These are phyloP conservation scores for Gobiocypris rarus DNA, from an alignment of 2,113 vertebrate species.

Conservation along the genomic window DNA sequence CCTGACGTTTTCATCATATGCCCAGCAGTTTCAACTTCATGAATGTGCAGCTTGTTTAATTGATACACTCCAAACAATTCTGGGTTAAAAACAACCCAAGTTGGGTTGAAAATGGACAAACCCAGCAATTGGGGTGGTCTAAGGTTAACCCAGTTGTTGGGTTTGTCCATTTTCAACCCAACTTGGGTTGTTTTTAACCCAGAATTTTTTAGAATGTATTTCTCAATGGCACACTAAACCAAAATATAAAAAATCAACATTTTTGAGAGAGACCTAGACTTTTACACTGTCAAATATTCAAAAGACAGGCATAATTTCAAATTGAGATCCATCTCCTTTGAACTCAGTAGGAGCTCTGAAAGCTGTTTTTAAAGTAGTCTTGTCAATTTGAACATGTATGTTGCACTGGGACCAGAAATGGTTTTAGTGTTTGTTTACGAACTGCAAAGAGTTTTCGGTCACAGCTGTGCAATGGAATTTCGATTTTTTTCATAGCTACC, in stretches of 20 bases:
- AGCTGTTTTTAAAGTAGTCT: slow-evolving; percentile 36
- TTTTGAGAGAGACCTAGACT: neutral
- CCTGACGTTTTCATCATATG: too few species aligned
- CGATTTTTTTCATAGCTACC: slow-evolving; percentile 28
- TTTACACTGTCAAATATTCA: neutral
- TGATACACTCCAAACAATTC: too few species aligned
- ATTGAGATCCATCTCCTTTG: slow-evolving; percentile 23
- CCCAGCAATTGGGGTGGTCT: too few species aligned
- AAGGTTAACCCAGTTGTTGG: too few species aligned
- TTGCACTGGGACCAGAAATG: slow-evolving; percentile 47
- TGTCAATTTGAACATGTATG: slow-evolving; percentile 53
- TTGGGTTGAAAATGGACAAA: too few species aligned
- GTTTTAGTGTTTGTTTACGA: slow-evolving; percentile 54
- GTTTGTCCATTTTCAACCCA: too few species aligned
- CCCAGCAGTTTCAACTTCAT: too few species aligned
- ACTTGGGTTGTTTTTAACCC: too few species aligned
- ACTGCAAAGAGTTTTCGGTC: slow-evolving; percentile 39
- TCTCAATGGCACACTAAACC: neutral
- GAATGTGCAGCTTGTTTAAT: neutral
- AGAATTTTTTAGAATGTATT: too few species aligned
- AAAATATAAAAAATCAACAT: neutral
- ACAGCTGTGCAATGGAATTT: slow-evolving; percentile 50
- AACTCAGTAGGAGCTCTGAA: slow-evolving; percentile 38
- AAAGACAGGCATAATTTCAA: neutral
- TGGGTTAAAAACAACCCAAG: too few species aligned